Evolutionary conservation across 2,113 vertebrate genomes (phyloP), one percentile per base, ranked within the genome.

Genomic region (Nestor notabilis): DNA sequence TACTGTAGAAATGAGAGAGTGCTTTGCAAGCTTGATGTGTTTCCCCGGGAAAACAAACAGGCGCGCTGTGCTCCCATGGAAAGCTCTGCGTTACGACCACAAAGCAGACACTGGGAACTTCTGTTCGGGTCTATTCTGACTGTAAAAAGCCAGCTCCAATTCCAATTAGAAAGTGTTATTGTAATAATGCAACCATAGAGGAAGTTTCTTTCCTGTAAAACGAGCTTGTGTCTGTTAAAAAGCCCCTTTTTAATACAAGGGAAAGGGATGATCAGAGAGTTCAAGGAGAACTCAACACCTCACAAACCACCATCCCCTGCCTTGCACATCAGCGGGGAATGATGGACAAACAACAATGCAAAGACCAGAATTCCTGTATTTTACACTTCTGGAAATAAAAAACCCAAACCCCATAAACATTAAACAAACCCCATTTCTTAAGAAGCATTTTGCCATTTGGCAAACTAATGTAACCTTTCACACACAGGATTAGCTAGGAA

Each of bases 1-100:
- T 43, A 82, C 10, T 82, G 77, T 60, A 46, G 65, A 68, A 75
- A 66, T 29, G 3, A 46, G 13, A 21, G 75, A 71, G 35, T 61
- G 16, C 43, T 79, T 23, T 69, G 39, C 1, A 2, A 79, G 35
- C 65, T 41, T 8, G 43, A 28, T 29, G 44, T n/a, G 75, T 7
- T 88, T 61, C 71, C 60, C 75, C 37, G 79, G 61, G 64, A 53
- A 61, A 89, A 19, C 44, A 55, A 35, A 8, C 28, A n/a, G 31
- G 21, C 17, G 16, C 0, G 0, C 44, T 69, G 15, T 0, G 1
- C 44, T 72, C 44, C 1, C 56, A 37, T 31, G 37, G 66, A 58
- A 35, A 83, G 60, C 21, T 71, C 43, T 13, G 19, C 15, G 39
- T 63, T n/a, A 17, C 2, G 21, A 9, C 46, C 91, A 46, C 58